Conservation (phyloP, 2,888 invertebrate genomes). For the Atethmia centrago region DNA sequence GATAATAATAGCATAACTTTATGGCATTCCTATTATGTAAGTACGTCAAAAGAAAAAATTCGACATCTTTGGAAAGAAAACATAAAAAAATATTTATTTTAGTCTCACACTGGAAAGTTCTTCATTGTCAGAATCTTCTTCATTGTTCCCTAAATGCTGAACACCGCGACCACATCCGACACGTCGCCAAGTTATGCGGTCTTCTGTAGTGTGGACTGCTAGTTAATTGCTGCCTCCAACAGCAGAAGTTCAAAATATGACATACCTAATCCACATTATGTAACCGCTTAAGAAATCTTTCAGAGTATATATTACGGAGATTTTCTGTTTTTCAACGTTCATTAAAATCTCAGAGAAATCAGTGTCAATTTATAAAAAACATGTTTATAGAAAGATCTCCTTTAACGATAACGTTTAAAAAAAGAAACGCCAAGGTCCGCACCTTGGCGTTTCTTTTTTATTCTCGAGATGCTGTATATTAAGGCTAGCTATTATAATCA, state of each 20-base stretch:
- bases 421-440: not conserved
- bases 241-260: not conserved
- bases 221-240: not conserved
- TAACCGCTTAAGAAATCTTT: not conserved
- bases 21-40: not conserved
- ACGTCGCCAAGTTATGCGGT: not conserved
- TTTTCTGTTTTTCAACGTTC: not conserved
- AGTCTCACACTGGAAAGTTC: not conserved
- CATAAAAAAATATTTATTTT: not conserved
- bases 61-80: not conserved
- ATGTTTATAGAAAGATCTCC: not conserved
- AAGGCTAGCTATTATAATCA: not conserved
- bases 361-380: not conserved
- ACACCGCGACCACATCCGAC: not conserved
- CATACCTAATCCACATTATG: not conserved
- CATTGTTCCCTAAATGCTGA: not conserved
- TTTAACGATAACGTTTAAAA: not conserved
- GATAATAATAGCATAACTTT: constrained; percentile 1
- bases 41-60: not conserved
- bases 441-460: no score
- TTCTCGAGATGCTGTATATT: not conserved
- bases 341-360: not conserved
- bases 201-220: not conserved
- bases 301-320: not conserved
- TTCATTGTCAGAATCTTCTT: not conserved